phyloP scores from a whole-genome alignment of 2,888 invertebrate genomes.

The Gisinianus flammeolus region DNA sequence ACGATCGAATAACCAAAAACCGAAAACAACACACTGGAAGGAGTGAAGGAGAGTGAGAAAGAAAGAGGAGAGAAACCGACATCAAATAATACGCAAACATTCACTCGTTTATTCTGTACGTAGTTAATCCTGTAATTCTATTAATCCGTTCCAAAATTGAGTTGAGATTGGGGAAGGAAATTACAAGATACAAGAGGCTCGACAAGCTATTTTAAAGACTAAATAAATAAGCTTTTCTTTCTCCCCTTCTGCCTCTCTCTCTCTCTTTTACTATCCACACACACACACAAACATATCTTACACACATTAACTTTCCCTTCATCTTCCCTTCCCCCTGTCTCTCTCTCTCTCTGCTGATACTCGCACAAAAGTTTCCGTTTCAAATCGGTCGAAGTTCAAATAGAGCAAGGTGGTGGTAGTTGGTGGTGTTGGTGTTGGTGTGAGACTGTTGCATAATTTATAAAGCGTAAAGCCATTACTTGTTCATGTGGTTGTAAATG shows the following conservation, averaged over 20 bases:
- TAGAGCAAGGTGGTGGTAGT: background rate
- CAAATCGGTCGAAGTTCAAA: background rate
- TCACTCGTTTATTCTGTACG: too few relatives aligned
- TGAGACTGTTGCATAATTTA: constrained; percentile 18
- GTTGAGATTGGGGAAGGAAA: constrained; percentile 4
- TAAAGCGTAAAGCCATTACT: background rate
- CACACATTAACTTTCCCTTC: constrained; percentile 3
- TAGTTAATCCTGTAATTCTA: constrained; percentile 19
- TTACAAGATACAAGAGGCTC: background rate
- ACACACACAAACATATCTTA: too few relatives aligned
- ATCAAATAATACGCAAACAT: background rate
- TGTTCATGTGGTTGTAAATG: constrained; percentile 21
- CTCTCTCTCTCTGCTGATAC: background rate
- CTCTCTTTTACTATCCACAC: too few relatives aligned
- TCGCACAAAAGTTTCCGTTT: too few relatives aligned
- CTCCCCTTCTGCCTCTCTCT: background rate
- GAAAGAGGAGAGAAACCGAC: too few relatives aligned
- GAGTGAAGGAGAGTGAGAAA: background rate
- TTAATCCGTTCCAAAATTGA: constrained; percentile 3
- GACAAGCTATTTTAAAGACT: constrained; percentile 1
- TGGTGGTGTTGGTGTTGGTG: background rate
- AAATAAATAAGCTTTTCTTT: background rate
- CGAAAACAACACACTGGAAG: background rate
- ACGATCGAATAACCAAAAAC: background rate
- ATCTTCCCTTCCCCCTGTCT: background rate